Evolutionary conservation across 2,888 invertebrate species (phyloP).

Genomic region (Ennomos fuscantarius): DNA sequence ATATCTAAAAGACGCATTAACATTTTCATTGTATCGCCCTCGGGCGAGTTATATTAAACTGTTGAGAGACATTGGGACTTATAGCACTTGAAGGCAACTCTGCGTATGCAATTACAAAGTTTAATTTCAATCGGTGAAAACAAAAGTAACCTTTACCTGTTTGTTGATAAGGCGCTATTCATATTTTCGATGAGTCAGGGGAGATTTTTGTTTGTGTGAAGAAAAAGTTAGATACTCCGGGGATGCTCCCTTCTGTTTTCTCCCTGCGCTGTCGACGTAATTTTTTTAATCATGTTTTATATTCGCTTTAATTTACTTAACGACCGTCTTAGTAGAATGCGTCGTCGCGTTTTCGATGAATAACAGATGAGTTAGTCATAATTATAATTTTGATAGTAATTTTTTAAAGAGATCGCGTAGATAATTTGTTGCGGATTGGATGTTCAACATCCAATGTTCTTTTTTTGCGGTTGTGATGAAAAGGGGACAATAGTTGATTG

Average conservation of each 20-base stretch:
- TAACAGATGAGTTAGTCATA: slow-evolving; percentile 68
- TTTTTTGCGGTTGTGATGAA: not conserved
- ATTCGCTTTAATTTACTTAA: slow-evolving; percentile 84
- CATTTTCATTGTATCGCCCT: slow-evolving; percentile 79
- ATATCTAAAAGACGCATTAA: slow-evolving; percentile 70
- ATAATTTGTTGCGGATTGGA: slow-evolving; percentile 51
- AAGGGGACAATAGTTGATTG: not conserved
- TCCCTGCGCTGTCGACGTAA: slow-evolving; percentile 72
- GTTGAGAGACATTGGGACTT: slow-evolving; percentile 79
- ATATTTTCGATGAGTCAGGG: not conserved
- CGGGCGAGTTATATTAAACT: slow-evolving; percentile 74
- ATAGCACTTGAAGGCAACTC: slow-evolving; percentile 78
- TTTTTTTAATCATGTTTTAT: slow-evolving; percentile 85
- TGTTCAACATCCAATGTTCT: slow-evolving; percentile 12
- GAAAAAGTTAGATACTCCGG: slow-evolving; percentile 68
- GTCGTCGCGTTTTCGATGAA: slow-evolving; percentile 77
- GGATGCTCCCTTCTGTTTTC: slow-evolving; percentile 67
- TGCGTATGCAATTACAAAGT: slow-evolving; percentile 69
- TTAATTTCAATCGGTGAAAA: slow-evolving; percentile 33
- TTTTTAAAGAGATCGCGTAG: slow-evolving; percentile 55
- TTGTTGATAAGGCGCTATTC: slow-evolving; percentile 39
- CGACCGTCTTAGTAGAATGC: slow-evolving; percentile 73
- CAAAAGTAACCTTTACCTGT: slow-evolving; percentile 34
- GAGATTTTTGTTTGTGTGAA: slow-evolving; percentile 50
- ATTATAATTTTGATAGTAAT: slow-evolving; percentile 47